A percentile compares a stretch with the other conserved stretches of the same genome.
These are phyloP conservation scores for Lithophane semibrunnea DNA, from an alignment of 2,888 invertebrate species.

Conservation along the genomic window DNA sequence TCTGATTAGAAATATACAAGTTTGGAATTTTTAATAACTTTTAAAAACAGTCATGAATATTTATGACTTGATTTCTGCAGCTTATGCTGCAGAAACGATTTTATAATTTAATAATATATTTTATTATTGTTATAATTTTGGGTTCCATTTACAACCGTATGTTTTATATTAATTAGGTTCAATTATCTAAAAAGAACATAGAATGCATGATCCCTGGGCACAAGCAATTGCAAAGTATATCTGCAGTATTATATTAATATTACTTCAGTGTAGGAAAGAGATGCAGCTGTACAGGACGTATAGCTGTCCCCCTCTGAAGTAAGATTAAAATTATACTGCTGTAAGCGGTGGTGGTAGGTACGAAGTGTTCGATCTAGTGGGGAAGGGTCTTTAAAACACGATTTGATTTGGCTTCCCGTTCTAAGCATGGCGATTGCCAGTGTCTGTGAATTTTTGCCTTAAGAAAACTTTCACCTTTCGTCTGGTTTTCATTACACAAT, in stretches of 20 bases:
- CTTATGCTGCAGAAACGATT: conserved; percentile 34
- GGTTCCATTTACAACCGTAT: conserved; percentile 19
- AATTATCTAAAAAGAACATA: neutral
- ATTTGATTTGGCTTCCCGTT: neutral
- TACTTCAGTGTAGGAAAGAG: no score
- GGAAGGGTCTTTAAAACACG: neutral
- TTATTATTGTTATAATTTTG: conserved; percentile 39
- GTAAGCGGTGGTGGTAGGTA: no score
- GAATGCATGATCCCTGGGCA: neutral
- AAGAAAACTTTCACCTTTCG: conserved; percentile 18
- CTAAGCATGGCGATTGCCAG: neutral
- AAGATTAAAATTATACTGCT: no score
- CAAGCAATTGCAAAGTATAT: no score
- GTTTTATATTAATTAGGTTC: neutral
- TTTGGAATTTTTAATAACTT: conserved; percentile 54
- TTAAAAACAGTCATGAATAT: conserved; percentile 61
- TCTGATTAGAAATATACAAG: conserved; percentile 41
- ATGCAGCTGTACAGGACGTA: no score
- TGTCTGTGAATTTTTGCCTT: conserved; percentile 20
- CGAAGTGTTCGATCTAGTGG: neutral
- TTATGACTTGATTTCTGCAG: conserved; percentile 34
- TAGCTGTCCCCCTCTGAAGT: no score
- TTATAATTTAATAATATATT: conserved; percentile 38
- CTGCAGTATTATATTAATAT: no score
- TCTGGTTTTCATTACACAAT: neutral